These are phyloP conservation scores for Campylorhamphus procurvoides DNA, from an alignment of 2,113 vertebrate species.

Conservation along the genomic window DNA sequence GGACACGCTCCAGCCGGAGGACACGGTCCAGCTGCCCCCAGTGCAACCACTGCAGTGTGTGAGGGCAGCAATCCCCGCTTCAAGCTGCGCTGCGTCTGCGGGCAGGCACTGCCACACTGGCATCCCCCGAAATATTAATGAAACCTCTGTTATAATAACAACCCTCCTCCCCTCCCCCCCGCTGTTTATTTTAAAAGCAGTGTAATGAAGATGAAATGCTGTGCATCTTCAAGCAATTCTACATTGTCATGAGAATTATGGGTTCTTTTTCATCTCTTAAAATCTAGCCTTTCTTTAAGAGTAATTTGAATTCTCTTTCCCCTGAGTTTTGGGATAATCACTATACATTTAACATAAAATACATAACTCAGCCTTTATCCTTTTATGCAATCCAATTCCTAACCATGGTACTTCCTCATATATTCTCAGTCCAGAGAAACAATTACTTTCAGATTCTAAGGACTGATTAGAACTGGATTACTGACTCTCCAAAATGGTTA, in stretches of 20 bases:
- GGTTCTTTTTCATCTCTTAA: background rate
- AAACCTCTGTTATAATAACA: background rate
- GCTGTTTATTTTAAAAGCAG: rapidly evolving
- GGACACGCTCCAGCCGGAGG: background rate
- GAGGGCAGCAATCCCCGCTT: background rate
- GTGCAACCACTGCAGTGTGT: rapidly evolving
- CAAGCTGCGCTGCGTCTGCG: rapidly evolving
- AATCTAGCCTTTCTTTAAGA: background rate
- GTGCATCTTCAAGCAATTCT: rapidly evolving
- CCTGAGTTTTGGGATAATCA: background rate
- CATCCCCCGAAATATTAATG: rapidly evolving
- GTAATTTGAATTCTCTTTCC: too few species aligned
- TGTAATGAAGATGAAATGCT: background rate
- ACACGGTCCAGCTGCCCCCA: background rate
- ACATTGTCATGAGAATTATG: rapidly evolving
- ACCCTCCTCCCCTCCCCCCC: rapidly evolving
- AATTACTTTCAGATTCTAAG: background rate
- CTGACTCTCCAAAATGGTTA: rapidly evolving
- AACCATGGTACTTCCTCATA: rapidly evolving
- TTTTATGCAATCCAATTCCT: background rate
- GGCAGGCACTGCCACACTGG: background rate
- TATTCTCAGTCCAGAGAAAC: background rate
- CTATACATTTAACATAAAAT: background rate
- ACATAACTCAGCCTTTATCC: background rate
- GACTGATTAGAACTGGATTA: background rate